phyloP scores from a whole-genome alignment of 1,140 invertebrate species.

The Cherax destructor region DNA sequence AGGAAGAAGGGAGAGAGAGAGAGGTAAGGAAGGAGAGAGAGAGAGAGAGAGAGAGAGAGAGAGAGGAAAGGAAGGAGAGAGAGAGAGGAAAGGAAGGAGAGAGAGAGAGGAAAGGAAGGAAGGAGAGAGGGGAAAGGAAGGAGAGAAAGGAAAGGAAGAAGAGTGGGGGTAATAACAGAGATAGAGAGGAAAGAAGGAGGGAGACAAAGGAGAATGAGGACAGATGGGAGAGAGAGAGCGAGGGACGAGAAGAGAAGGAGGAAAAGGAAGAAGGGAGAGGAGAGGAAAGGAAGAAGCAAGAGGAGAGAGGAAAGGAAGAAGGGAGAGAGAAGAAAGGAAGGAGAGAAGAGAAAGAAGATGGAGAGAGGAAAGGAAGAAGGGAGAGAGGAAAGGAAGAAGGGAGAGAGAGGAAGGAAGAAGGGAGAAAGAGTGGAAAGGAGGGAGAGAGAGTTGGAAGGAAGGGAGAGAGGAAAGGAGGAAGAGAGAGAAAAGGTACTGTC shows the following conservation, averaged over 20 bases:
- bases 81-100: neutral
- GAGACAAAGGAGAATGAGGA: neutral
- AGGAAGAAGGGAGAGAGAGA: neutral
- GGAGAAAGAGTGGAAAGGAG: neutral
- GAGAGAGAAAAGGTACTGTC: neutral
- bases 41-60: neutral
- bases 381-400: neutral
- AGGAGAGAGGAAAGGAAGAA: neutral
- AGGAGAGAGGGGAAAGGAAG: neutral
- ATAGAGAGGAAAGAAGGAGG: neutral
- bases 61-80: neutral
- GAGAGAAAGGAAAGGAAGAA: neutral
- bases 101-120: neutral
- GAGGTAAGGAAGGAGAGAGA: neutral
- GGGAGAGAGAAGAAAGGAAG: neutral
- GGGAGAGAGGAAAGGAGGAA: neutral
- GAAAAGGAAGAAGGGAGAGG: neutral
- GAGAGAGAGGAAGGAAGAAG: neutral
- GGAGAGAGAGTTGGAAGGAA: neutral
- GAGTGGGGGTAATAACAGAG: neutral
- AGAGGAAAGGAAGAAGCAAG: neutral
- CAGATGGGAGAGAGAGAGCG: neutral
- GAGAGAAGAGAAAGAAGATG: neutral
- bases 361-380: neutral
- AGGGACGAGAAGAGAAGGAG: neutral